These are phyloP conservation scores for Cricetomys ansorgei DNA, from an alignment of 2,113 vertebrate genomes.

Conservation along the genomic window DNA sequence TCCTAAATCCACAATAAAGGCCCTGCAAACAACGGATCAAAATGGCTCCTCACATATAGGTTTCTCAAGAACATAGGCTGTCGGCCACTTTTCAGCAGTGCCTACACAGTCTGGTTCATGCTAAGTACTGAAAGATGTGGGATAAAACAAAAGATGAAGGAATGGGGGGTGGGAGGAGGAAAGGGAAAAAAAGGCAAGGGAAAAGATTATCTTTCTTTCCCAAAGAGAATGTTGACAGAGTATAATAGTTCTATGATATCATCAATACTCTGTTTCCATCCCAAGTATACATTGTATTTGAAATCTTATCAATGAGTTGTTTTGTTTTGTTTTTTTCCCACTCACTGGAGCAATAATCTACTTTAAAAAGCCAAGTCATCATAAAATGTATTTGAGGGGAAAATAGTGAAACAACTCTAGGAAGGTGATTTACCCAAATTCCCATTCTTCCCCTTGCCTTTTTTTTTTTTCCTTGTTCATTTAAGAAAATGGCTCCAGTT, in stretches of 20 bases:
- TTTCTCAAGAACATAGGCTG: not conserved
- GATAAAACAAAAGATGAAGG: not conserved
- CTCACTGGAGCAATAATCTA: not conserved
- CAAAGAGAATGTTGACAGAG: not conserved
- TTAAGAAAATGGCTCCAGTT: not conserved
- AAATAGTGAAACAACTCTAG: conserved; percentile 41
- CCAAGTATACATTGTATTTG: conserved; percentile 1
- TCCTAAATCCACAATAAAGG: not conserved
- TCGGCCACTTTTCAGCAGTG: not conserved
- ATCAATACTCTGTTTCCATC: conserved; percentile 16
- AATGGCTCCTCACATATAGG: not conserved
- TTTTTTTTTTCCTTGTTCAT: not conserved
- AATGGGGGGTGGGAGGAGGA: not conserved
- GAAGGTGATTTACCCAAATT: conserved; percentile 20
- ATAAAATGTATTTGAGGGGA: conserved; percentile 37
- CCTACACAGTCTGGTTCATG: not conserved
- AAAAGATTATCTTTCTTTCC: not conserved
- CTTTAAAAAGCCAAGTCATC: conserved; percentile 44
- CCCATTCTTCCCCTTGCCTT: not conserved
- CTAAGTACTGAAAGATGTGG: not conserved
- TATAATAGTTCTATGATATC: not conserved
- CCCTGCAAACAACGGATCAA: not conserved
- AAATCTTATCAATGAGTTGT: conserved; percentile 29
- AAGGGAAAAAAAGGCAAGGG: not conserved
- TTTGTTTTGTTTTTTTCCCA: too few relatives aligned